Evolutionary conservation across 2,113 vertebrate genomes (phyloP).

Genomic region (Ciconia boyciana): DNA sequence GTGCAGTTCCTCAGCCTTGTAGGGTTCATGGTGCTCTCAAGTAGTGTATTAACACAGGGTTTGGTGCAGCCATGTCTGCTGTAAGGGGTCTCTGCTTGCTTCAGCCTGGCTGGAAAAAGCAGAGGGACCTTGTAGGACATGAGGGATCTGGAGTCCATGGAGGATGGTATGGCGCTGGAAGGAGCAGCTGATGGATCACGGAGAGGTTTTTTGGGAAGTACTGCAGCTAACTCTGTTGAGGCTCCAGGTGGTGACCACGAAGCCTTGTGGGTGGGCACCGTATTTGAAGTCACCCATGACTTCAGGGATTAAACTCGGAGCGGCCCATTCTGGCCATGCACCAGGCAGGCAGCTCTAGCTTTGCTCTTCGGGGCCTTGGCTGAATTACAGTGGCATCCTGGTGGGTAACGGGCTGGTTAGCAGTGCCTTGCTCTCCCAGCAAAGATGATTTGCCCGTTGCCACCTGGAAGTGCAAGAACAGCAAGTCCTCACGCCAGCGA

Average conservation of each 20-base stretch:
- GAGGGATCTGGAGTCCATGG: neutral
- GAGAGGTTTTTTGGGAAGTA: neutral
- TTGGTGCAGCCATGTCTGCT: neutral
- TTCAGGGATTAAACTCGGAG: neutral
- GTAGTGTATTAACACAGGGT: neutral
- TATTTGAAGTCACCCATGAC: neutral
- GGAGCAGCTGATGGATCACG: neutral
- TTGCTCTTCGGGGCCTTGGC: neutral
- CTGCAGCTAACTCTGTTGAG: neutral
- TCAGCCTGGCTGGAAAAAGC: too few species aligned
- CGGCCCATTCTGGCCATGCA: rapidly evolving
- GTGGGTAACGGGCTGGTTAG: neutral
- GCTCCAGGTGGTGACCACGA: neutral
- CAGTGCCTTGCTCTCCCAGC: neutral
- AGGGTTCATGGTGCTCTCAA: neutral
- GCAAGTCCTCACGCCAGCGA: rapidly evolving
- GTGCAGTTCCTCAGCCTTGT: neutral
- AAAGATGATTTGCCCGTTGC: neutral
- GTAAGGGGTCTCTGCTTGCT: neutral
- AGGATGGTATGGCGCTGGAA: neutral
- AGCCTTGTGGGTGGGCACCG: neutral
- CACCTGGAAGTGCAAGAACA: neutral
- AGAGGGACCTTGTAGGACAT: neutral
- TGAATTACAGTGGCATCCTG: neutral
- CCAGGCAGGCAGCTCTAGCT: neutral